A percentile compares a stretch with the other conserved stretches of the same genome.
These are phyloP conservation scores for Eilema sororculum DNA, from an alignment of 2,888 invertebrate species.

Conservation along the genomic window DNA sequence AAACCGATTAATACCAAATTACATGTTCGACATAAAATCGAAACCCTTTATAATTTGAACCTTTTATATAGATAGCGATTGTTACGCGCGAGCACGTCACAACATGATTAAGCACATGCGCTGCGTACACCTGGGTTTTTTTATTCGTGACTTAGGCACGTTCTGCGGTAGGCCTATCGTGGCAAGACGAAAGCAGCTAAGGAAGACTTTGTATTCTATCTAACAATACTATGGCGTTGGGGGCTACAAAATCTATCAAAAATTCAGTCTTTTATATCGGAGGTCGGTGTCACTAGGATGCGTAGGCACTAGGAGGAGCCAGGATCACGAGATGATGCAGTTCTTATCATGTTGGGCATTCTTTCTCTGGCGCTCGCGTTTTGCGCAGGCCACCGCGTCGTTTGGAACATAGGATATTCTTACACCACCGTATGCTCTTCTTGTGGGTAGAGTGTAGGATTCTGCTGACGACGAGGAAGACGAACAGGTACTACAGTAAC, in stretches of 20 bases:
- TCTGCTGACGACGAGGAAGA: slow-evolving; percentile 96
- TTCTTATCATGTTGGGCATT: slow-evolving; percentile 92
- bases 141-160: slow-evolving; percentile 53
- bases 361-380: slow-evolving; percentile 88
- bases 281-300: slow-evolving; percentile 79
- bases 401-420: slow-evolving; percentile 97
- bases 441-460: slow-evolving; percentile 94
- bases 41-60: slow-evolving; percentile 62
- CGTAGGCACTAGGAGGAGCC: slow-evolving; percentile 65
- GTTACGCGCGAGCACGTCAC: slow-evolving; percentile 61
- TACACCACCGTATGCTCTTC: slow-evolving; percentile 95
- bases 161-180: slow-evolving; percentile 54
- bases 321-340: slow-evolving; percentile 94
- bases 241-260: slow-evolving; percentile 74
- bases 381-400: slow-evolving; percentile 94
- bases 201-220: slow-evolving; percentile 60
- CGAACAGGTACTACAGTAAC: slow-evolving; percentile 95
- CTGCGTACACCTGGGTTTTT: slow-evolving; percentile 61
- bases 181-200: slow-evolving; percentile 54
- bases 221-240: slow-evolving; percentile 79
- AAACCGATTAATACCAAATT: slow-evolving; percentile 72
- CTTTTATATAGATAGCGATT: slow-evolving; percentile 62
- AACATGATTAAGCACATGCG: slow-evolving; percentile 63
- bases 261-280: slow-evolving; percentile 84
- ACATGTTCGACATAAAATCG: slow-evolving; percentile 64